phyloP scores from a whole-genome alignment of 2,888 invertebrate species.

The Drosophila greeni region DNA sequence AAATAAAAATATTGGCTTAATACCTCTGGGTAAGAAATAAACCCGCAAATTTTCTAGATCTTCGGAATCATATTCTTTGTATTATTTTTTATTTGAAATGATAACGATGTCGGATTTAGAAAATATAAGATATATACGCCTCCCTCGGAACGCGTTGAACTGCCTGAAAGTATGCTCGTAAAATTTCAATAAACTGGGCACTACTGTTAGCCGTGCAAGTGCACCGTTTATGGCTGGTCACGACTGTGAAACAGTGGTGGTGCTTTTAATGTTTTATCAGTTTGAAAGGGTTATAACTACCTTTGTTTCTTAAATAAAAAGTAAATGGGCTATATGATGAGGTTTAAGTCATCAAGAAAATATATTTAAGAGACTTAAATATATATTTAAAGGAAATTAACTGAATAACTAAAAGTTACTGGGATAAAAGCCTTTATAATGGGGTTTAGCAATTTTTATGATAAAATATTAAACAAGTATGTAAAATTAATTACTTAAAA shows the following conservation, averaged over 20 bases:
- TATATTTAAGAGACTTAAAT: not conserved
- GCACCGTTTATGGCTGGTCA: not conserved
- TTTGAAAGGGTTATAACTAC: not conserved
- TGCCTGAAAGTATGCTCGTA: conserved; percentile 53
- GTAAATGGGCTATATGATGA: not conserved
- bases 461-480: not conserved
- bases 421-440: not conserved
- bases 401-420: not conserved
- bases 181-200: not conserved
- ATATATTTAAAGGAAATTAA: not conserved
- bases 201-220: not conserved
- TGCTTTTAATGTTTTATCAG: not conserved
- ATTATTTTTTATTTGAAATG: not conserved
- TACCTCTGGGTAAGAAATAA: not conserved
- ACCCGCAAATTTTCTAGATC: not conserved
- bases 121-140: not conserved
- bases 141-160: not conserved
- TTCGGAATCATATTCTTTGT: not conserved
- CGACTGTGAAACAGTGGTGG: conserved; percentile 18
- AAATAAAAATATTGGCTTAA: too few relatives aligned
- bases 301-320: not conserved
- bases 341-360: not conserved
- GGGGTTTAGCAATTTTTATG: too few relatives aligned
- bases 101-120: not conserved
- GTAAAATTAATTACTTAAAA: not conserved